Evolutionary conservation across 2,113 vertebrate species (phyloP), one percentile per base, ranked within the genome.

Genomic region (Casuarius casuarius): DNA sequence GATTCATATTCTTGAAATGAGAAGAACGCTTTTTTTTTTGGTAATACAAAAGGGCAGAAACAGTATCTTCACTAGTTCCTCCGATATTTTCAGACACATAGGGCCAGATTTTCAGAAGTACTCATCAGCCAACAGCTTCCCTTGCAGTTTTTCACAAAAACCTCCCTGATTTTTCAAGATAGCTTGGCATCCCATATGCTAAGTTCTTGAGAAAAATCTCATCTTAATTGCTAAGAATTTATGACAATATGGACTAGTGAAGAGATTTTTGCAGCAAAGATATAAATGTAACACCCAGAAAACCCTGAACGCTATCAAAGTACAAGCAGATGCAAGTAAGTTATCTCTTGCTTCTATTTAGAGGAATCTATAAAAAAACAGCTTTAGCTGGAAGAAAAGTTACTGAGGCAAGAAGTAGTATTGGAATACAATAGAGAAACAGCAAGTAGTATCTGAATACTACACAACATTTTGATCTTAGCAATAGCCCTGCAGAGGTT

Each of bases 171-270:
- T 89, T 94, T 94, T 93, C 68, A 62, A 59, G 92, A 94, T 22
- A 91, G 49, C 49, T 94, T 15, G 12, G 87, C 89, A 94, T 71
- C 25, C 92, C 91, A 91, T 89, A 91, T 97, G 94, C 84, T 83
- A 83, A 88, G 73, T 63, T 86, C 78, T 85, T 83, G n/a, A 92
- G 46, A 94, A 95, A 93, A 90, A 86, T 54, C 92, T 90, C 78
- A 85, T 91, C 87, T 86, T 63, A 49, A 95, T 91, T 88, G 87
- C 91, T 95, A 87, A 88, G 90, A 91, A 96, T 92, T 95, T 92
- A 92, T 95, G 94, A 86, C 92, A 97, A 92, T 95, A 94, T 94
- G 95, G 91, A 83, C 66, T 49, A 87, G 63, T 66, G 71, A 89
- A 76, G 54, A 94, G 31, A 73, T 91, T 96, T 92, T 92, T 42